These are phyloP conservation scores for Amphilophus citrinellus DNA, from an alignment of 2,113 vertebrate genomes.

Conservation along the genomic window DNA sequence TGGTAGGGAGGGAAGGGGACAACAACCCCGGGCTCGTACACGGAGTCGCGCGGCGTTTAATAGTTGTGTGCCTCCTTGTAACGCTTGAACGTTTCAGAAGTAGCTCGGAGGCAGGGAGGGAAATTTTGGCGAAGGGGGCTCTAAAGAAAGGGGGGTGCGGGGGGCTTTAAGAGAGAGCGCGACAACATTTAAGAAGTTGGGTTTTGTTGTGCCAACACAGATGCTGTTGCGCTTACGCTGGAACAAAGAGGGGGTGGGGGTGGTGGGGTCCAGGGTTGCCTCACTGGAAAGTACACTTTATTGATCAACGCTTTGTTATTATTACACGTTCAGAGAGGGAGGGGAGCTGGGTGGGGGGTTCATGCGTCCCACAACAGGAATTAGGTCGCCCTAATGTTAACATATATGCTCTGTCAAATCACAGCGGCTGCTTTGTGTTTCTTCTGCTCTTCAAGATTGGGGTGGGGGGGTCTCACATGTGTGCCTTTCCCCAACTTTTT, in stretches of 20 bases:
- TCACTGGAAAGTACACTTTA: slow-evolving; percentile 70
- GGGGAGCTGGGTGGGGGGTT: slow-evolving; percentile 25
- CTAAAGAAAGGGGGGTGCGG: slow-evolving; percentile 26
- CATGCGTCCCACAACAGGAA: slow-evolving; percentile 63
- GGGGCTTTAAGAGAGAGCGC: slow-evolving; percentile 25
- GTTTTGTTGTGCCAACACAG: slow-evolving; percentile 45
- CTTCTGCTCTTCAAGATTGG: slow-evolving; percentile 10
- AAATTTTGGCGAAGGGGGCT: slow-evolving; percentile 50
- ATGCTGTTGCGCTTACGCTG: slow-evolving; percentile 46
- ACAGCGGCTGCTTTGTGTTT: slow-evolving; percentile 57
- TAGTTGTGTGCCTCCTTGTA: slow-evolving; percentile 22
- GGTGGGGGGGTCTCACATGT: background rate
- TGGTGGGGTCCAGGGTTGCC: slow-evolving; percentile 40
- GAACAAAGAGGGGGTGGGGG: slow-evolving; percentile 55
- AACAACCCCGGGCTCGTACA: too few relatives aligned
- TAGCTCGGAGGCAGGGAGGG: slow-evolving; percentile 81
- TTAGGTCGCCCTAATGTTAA: slow-evolving; percentile 59
- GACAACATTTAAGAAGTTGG: slow-evolving; percentile 51
- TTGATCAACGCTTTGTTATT: slow-evolving; percentile 79
- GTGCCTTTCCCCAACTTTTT: slow-evolving; percentile 18
- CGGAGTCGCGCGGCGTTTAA: background rate
- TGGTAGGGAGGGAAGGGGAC: background rate
- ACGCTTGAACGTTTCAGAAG: slow-evolving; percentile 65
- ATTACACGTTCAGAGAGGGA: slow-evolving; percentile 63
- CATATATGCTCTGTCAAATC: slow-evolving; percentile 59